Percentiles rank a stretch among this genome's conserved stretches.
Conservation (phyloP, 2,113 vertebrate species). For the Tetraodon nigroviridis region DNA sequence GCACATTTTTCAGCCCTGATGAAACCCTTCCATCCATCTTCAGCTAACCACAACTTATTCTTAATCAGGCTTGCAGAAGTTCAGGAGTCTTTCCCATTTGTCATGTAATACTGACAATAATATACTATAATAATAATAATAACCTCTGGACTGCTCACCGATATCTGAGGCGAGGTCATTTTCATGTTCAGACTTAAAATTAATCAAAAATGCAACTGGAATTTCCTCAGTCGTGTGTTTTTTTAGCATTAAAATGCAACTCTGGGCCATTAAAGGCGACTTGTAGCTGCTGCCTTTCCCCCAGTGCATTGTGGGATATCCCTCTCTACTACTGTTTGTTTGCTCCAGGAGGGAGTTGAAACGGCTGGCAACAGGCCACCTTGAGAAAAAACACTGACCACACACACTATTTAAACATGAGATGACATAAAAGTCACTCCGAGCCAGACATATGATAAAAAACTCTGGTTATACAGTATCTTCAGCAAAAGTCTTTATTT, state of each 20-base stretch:
- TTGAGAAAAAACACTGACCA: constrained; percentile 31
- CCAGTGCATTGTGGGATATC: constrained; percentile 30
- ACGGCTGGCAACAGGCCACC: constrained; percentile 23
- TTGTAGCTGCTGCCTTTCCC: constrained; percentile 30
- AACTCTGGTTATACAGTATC: too few relatives aligned
- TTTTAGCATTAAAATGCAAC: constrained; percentile 31
- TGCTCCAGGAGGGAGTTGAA: constrained; percentile 9
- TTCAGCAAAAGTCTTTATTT: too few relatives aligned
- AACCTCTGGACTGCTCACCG: too few relatives aligned
- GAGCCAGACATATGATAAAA: not conserved
- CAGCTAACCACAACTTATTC: too few relatives aligned
- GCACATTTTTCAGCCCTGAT: constrained; percentile 34
- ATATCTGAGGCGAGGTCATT: too few relatives aligned
- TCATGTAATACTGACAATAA: too few relatives aligned
- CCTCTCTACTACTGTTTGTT: constrained; percentile 16
- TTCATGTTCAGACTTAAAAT: constrained; percentile 13
- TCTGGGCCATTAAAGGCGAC: constrained; percentile 34
- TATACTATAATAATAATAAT: too few relatives aligned
- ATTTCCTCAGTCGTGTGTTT: constrained; percentile 36
- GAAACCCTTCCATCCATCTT: too few relatives aligned
- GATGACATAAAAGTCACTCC: constrained; percentile 15
- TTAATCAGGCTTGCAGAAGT: not conserved
- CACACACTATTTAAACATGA: constrained; percentile 13
- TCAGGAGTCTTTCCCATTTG: not conserved
- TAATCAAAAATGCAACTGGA: constrained; percentile 35